Evolutionary conservation across 1,140 invertebrate genomes (phyloP).

Genomic region (Listronotus oregonensis): DNA sequence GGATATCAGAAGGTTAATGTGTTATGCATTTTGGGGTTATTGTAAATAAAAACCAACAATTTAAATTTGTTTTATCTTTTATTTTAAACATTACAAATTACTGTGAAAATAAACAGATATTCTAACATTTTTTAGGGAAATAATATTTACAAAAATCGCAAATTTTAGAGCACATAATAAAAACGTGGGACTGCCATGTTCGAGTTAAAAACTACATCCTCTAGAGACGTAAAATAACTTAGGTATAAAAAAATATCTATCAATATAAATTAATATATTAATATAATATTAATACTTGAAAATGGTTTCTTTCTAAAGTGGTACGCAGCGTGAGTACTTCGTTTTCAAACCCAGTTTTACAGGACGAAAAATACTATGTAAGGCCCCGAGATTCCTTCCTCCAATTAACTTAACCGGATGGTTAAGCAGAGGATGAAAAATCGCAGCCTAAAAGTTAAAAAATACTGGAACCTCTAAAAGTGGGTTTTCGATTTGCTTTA

Average conservation of each 20-base stretch:
- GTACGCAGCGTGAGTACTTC: slow-evolving; percentile 9
- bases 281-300: slow-evolving; percentile 33
- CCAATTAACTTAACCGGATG: too few relatives aligned
- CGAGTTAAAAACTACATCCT: slow-evolving; percentile 33
- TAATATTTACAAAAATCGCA: slow-evolving; percentile 30
- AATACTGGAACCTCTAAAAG: neutral
- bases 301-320: slow-evolving; percentile 7
- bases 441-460: too few relatives aligned
- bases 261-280: slow-evolving; percentile 33
- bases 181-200: slow-evolving; percentile 1
- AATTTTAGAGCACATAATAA: slow-evolving; percentile 21
- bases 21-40: too few relatives aligned
- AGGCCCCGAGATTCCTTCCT: neutral
- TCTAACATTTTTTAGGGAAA: slow-evolving; percentile 31
- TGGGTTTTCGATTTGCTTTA: slow-evolving; percentile 7
- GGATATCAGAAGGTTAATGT: too few relatives aligned
- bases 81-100: slow-evolving; percentile 40
- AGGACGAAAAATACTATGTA: neutral
- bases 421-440: too few relatives aligned
- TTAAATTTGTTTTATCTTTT: slow-evolving; percentile 15
- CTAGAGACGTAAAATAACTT: slow-evolving; percentile 29
- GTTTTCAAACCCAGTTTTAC: slow-evolving; percentile 4
- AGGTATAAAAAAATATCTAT: slow-evolving; percentile 29
- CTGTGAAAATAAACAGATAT: slow-evolving; percentile 37
- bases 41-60: too few relatives aligned